Base-by-base conservation (phyloP, 2,113 vertebrate species). In the Potamarius usumacintae region DNA sequence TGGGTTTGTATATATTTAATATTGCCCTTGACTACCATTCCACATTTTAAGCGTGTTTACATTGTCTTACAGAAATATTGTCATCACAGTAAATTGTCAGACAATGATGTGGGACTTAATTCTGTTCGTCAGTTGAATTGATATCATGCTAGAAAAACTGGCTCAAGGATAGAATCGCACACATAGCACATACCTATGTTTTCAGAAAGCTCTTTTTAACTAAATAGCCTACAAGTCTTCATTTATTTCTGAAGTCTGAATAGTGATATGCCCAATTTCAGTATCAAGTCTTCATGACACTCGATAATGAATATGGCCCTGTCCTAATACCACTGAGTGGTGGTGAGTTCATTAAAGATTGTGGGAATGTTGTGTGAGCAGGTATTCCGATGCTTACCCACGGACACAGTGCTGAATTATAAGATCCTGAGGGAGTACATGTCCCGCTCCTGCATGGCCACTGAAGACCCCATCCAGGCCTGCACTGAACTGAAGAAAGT, bases 311-410 rank as follows among this genome's bases (percentile, higher is more conserved):
- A 20, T 20, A 80, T 18, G 53, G 7, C 15, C 8, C 25, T 9
- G 10, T 27, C 27, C 17, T 34, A 80, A 30, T 30, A 58, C 0
- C 2, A 55, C 12, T 80, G 48, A 7, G 7, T 72, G 50, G 15
- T 55, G 65, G n/a, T 72, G 52, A 72, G 30, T 58, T 72, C n/a
- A 30, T 69, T 84, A 34, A 25, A 69, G 34, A 27, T 55, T 84
- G 42, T 25, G 48, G 6, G 48, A 53, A 27, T 53, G 27, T 72
- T 62, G 22, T 82, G 65, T 86, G 52, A 11, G 17, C 90, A 92
- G 91, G 91, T 92, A 42, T 92, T 92, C 80, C 84, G 91, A 42
- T 92, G 91, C 71, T 50, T 92, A 42, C 90, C 91, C 27, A 90
- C 90, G 17, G 90, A 90, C 20, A 89, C 87, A 9, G 89, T 92